These are phyloP conservation scores for Malachius bipustulatus DNA, from an alignment of 2,888 invertebrate genomes.

Conservation along the genomic window DNA sequence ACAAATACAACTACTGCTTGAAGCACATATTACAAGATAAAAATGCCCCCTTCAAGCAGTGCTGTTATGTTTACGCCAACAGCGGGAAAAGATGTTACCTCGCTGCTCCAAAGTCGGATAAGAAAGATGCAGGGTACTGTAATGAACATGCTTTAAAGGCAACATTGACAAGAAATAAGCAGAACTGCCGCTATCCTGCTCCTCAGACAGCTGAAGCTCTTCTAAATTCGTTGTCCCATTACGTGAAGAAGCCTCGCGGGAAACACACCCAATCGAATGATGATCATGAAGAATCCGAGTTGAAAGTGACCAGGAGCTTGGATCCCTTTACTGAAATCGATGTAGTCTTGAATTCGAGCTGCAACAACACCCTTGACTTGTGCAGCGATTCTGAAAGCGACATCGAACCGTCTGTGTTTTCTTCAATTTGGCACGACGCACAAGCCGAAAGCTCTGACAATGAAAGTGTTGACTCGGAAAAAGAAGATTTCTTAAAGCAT, in stretches of 20 bases:
- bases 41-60: slow-evolving; percentile 72
- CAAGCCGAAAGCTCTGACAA: slow-evolving; percentile 62
- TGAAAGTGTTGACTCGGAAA: slow-evolving; percentile 65
- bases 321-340: slow-evolving; percentile 49
- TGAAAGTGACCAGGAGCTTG: slow-evolving; percentile 36
- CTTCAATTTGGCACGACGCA: slow-evolving; percentile 49
- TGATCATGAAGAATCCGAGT: slow-evolving; percentile 41
- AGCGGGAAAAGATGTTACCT: slow-evolving; percentile 65
- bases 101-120: slow-evolving; percentile 62
- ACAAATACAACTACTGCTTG: slow-evolving; percentile 65
- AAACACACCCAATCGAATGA: slow-evolving; percentile 33
- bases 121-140: slow-evolving; percentile 59
- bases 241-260: slow-evolving; percentile 38
- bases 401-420: slow-evolving; percentile 50
- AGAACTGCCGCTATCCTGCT: slow-evolving; percentile 47
- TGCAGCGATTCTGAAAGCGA: slow-evolving; percentile 67
- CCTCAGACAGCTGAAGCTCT: slow-evolving; percentile 55
- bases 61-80: slow-evolving; percentile 53
- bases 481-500: slow-evolving; percentile 67
- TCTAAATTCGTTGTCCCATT: slow-evolving; percentile 52
- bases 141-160: slow-evolving; percentile 56
- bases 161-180: slow-evolving; percentile 49
- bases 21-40: slow-evolving; percentile 77
- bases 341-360: slow-evolving; percentile 41
- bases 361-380: slow-evolving; percentile 51